A percentile compares a stretch with the other conserved stretches of the same genome.
phyloP scores from a whole-genome alignment of 1,140 invertebrate genomes.

The Cepaea nemoralis region DNA sequence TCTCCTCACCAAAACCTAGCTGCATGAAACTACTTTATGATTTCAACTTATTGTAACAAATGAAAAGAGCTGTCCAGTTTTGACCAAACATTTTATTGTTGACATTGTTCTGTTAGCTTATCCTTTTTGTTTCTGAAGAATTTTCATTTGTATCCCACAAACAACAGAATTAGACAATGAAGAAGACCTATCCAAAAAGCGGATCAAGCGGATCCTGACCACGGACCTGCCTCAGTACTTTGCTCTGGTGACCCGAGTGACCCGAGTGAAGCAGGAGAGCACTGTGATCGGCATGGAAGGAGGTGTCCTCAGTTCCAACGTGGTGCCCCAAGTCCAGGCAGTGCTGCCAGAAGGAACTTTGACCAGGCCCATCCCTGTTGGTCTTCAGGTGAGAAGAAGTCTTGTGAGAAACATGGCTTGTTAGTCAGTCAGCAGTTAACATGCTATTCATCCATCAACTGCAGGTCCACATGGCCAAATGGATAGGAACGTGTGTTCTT shows the following conservation, averaged over 20 bases:
- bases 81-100: background rate
- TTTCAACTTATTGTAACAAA: too few relatives aligned
- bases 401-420: too few relatives aligned
- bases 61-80: background rate
- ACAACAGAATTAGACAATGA: slow-evolving; percentile 86
- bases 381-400: slow-evolving; percentile 98
- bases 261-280: slow-evolving; percentile 94
- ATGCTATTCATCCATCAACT: too few relatives aligned
- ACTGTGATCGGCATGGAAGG: slow-evolving; percentile 98
- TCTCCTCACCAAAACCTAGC: too few relatives aligned
- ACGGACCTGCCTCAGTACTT: slow-evolving; percentile 99
- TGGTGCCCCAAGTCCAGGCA: slow-evolving; percentile 98
- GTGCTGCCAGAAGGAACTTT: slow-evolving; percentile 98
- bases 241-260: slow-evolving; percentile 95
- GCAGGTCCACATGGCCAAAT: too few relatives aligned
- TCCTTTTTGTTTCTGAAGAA: background rate
- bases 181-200: slow-evolving; percentile 86
- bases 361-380: slow-evolving; percentile 99
- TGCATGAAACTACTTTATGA: too few relatives aligned
- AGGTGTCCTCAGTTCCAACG: slow-evolving; percentile 97
- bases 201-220: slow-evolving; percentile 95
- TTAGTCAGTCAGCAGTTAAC: too few relatives aligned
- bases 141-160: background rate
- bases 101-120: too few relatives aligned
- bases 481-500: too few relatives aligned